phyloP scores from a whole-genome alignment of 1,140 invertebrate genomes.

The Drosophila baimaii region DNA sequence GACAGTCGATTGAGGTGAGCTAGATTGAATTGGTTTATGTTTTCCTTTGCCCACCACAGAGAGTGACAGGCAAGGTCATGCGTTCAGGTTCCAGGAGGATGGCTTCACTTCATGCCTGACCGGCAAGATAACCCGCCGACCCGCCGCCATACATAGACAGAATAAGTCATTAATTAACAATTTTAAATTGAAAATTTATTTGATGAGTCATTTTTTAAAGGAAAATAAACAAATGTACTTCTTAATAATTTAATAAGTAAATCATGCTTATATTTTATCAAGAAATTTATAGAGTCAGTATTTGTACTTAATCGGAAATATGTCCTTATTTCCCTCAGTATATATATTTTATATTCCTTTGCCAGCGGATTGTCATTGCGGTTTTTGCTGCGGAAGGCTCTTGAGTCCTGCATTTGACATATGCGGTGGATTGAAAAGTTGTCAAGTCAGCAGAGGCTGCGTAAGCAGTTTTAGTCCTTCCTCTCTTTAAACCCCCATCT shows the following conservation, averaged over 20 bases:
- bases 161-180: not conserved
- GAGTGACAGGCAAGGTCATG: not conserved
- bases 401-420: slow-evolving; percentile 48
- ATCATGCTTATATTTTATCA: too few relatives aligned
- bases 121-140: not conserved
- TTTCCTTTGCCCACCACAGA: not conserved
- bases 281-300: too few relatives aligned
- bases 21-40: slow-evolving; percentile 35
- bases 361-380: slow-evolving; percentile 20
- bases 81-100: not conserved
- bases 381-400: slow-evolving; percentile 3
- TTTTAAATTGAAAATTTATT: too few relatives aligned
- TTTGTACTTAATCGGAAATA: too few relatives aligned
- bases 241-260: too few relatives aligned
- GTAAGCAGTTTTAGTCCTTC: slow-evolving; percentile 26
- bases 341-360: not conserved
- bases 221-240: too few relatives aligned
- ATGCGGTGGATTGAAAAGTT: slow-evolving; percentile 30
- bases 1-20: slow-evolving; percentile 45
- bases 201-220: too few relatives aligned
- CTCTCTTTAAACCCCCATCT: too few relatives aligned
- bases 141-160: too few relatives aligned
- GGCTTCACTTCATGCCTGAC: slow-evolving; percentile 6
- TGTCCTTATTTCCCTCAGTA: not conserved
- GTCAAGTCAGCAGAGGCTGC: slow-evolving; percentile 44